A percentile compares a stretch with the other conserved stretches of the same genome.
Evolutionary conservation across 2,797 vertebrate genomes (phyloP).

Genomic region (Xenops minutus): DNA sequence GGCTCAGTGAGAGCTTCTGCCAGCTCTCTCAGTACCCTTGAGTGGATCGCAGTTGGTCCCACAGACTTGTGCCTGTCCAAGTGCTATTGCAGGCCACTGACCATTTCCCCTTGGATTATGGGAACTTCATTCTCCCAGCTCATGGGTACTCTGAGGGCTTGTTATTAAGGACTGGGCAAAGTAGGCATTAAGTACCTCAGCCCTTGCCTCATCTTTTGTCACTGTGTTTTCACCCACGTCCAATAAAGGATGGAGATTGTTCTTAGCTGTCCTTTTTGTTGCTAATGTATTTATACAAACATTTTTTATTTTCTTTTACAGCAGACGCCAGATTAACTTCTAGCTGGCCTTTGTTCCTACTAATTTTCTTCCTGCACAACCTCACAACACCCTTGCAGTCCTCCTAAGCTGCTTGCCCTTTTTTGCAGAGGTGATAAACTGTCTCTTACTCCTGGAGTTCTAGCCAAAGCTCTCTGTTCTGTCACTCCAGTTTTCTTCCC

Average conservation of each 20-base stretch:
- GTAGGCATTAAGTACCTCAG: neutral
- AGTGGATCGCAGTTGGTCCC: neutral
- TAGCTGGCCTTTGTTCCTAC: neutral
- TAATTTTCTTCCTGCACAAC: neutral
- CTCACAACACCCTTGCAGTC: neutral
- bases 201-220: neutral
- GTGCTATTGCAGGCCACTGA: neutral
- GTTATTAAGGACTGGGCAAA: neutral
- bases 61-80: neutral
- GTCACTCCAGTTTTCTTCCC: too few relatives aligned
- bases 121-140: neutral
- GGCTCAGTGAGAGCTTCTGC: neutral
- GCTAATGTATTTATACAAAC: neutral
- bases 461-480: neutral
- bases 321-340: neutral
- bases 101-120: neutral
- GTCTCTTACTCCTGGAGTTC: neutral
- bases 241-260: neutral
- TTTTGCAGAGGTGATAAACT: neutral
- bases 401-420: too few relatives aligned
- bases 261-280: neutral
- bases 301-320: neutral
- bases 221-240: neutral
- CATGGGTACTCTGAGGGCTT: neutral
- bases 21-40: neutral